phyloP scores from a whole-genome alignment of 1,140 invertebrate genomes.

The Ganaspis sp. region DNA sequence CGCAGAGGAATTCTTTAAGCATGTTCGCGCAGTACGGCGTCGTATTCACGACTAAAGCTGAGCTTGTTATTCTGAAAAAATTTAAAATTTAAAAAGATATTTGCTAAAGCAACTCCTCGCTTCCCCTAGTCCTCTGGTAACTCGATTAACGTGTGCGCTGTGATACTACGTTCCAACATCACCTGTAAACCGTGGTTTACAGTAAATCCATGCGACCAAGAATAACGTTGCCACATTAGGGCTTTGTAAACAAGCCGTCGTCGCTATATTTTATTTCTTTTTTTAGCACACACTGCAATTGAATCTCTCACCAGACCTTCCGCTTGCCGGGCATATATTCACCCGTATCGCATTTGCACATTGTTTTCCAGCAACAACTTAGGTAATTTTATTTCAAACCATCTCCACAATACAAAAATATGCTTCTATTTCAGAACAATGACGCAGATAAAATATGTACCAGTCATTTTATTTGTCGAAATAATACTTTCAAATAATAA shows the following conservation, averaged over 20 bases:
- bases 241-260: conserved; percentile 31
- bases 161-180: conserved; percentile 41
- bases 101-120: not conserved
- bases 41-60: not conserved
- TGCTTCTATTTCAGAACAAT: conserved; percentile 19
- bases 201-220: conserved; percentile 43
- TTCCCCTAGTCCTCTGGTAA: not conserved
- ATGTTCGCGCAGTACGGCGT: not conserved
- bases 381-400: conserved; percentile 54
- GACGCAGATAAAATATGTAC: not conserved
- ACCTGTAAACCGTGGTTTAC: conserved; percentile 51
- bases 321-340: conserved; percentile 47
- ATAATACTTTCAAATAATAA: not conserved
- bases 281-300: not conserved
- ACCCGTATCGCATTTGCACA: conserved; percentile 44
- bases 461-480: not conserved
- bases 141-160: conserved; percentile 47
- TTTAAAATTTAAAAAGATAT: conserved; percentile 9
- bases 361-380: not conserved
- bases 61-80: not conserved
- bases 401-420: conserved; percentile 8
- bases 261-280: not conserved
- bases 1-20: not conserved
- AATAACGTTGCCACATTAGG: conserved; percentile 38
- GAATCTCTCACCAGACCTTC: not conserved